phyloP scores from a whole-genome alignment of 1,140 invertebrate genomes.

The Drosophila azteca region DNA sequence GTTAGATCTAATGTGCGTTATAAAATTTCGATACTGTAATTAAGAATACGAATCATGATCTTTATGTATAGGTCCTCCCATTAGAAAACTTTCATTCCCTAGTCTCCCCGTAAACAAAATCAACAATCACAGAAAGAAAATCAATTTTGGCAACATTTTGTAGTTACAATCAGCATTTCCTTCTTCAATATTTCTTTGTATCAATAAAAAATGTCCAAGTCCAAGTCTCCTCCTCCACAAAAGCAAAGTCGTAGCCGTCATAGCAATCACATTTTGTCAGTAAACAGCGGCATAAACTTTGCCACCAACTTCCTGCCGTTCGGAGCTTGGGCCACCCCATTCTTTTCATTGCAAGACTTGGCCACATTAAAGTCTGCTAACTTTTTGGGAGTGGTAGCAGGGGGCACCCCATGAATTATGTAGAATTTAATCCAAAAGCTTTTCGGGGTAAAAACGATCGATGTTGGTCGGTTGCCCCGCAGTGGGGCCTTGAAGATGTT shows the following conservation, averaged over 20 bases:
- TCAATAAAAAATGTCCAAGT: too few species aligned
- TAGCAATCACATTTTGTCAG: background rate
- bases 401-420: slow-evolving; percentile 61
- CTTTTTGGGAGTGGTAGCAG: background rate
- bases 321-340: background rate
- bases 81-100: too few species aligned
- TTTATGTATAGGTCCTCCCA: too few species aligned
- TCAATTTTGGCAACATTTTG: too few species aligned
- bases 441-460: slow-evolving; percentile 57
- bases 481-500: slow-evolving; percentile 60
- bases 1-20: too few species aligned
- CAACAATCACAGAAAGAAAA: too few species aligned
- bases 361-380: slow-evolving; percentile 40
- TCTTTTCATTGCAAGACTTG: slow-evolving; percentile 1
- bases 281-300: slow-evolving; percentile 12
- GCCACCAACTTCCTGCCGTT: background rate
- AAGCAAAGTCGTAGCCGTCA: slow-evolving; percentile 1
- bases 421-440: slow-evolving; percentile 71
- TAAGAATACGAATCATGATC: too few species aligned
- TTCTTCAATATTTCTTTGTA: too few species aligned
- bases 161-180: too few species aligned
- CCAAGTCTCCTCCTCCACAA: too few species aligned
- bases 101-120: too few species aligned
- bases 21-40: too few species aligned
- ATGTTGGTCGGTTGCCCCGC: slow-evolving; percentile 43